Evolutionary conservation across 2,113 vertebrate genomes (phyloP).

Genomic region (Epinephelus cyanopodus): DNA sequence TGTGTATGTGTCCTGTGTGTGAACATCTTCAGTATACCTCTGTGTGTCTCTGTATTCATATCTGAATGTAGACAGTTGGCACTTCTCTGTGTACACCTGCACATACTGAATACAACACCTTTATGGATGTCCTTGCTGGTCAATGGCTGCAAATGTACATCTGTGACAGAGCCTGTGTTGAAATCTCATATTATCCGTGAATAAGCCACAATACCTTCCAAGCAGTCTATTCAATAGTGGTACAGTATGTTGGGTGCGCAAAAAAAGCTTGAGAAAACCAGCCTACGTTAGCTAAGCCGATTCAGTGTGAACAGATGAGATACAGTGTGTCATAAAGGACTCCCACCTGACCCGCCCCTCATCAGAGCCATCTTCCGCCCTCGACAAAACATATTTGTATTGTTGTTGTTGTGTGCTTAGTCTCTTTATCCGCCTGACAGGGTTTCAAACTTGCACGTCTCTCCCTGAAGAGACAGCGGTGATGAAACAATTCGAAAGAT

Average conservation of each 20-base stretch:
- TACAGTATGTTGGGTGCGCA: neutral
- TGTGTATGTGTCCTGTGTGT: conserved; percentile 14
- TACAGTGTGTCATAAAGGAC: conserved; percentile 41
- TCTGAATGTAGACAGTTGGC: neutral
- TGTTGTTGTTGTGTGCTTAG: conserved; percentile 77
- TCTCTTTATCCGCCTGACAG: conserved; percentile 80
- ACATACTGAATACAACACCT: neutral
- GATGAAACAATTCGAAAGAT: conserved; percentile 79
- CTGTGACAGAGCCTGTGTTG: neutral
- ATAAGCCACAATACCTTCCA: neutral
- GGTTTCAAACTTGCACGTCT: conserved; percentile 68
- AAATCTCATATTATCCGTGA: neutral
- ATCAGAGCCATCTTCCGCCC: conserved; percentile 54
- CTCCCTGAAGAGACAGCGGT: conserved; percentile 72
- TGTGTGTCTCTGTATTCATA: conserved; percentile 4
- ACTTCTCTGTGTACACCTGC: neutral
- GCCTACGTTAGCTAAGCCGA: conserved; percentile 32
- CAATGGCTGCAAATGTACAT: neutral
- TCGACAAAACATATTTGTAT: conserved; percentile 68
- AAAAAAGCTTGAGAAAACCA: conserved; percentile 30
- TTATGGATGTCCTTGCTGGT: neutral
- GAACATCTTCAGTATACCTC: neutral
- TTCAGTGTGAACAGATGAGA: conserved; percentile 59
- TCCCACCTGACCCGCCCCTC: conserved; percentile 61
- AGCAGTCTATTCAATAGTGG: neutral